Base-by-base conservation (phyloP, 2,113 vertebrate genomes). In the Campylomormyrus tamandua region DNA sequence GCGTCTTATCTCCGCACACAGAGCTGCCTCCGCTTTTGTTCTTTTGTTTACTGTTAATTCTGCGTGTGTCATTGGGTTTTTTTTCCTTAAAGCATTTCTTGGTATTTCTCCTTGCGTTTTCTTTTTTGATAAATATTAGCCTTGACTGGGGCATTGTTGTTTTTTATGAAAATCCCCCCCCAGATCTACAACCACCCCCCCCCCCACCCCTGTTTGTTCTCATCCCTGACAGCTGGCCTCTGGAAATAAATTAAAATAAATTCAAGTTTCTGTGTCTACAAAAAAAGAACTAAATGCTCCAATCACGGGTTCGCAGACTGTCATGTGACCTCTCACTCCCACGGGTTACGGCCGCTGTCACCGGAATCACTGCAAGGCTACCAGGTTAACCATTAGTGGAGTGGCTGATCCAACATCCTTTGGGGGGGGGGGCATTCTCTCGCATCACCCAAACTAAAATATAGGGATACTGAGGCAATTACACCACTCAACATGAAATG, bases 11-110 rank as follows among this genome's bases (percentile, higher is more conserved):
- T 80, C 31, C 15, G 5, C 35, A 17, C 70, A 77, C 70, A 77
- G 31, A 77, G 35, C 35, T 42, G 70, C 0, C 15, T 80, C 17
- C 2, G 15, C 74, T 80, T 80, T 80, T 42, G 70, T 42, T 80
- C 74, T 80, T 80, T 80, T 80, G 74, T 80, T 80, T 39, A 80
- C 35, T 80, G 74, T 42, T 77, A 77, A 77, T 66, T 66, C 62
- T 66, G 62, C n/a, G 6, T 4, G n/a, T 17, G 19, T 80, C 39
- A 13, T 13, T 80, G 15, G 3, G 2, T 19, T 39, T 39, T 39
- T 77, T 17, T 80, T 21, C 74, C 74, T 80, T 80, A 80, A 80
- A 70, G 62, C 74, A 15, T 42, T 80, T 80, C 74, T 80, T 42
- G 2, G 35, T 80, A 42, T 49, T 85, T 49, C 9, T 2, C 6